These are phyloP conservation scores for Hippopotamyrus pictus DNA, from an alignment of 2,797 vertebrate genomes.

Conservation along the genomic window DNA sequence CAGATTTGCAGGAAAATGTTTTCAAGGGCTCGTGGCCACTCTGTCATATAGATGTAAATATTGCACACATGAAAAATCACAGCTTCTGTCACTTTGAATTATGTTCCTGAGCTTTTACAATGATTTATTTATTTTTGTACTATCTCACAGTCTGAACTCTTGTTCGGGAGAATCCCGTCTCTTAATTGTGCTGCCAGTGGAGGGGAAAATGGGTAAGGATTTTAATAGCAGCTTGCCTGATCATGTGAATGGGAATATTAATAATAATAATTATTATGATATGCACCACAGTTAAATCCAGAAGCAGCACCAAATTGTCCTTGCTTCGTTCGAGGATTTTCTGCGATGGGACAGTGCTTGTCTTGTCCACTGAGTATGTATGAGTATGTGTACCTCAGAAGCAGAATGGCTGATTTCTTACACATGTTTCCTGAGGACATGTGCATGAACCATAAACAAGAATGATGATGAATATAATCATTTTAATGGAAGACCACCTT, in stretches of 20 bases:
- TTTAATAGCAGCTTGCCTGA: constrained; percentile 1
- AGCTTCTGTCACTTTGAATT: constrained; percentile 41
- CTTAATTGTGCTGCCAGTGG: constrained; percentile 13
- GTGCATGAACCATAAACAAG: constrained; percentile 50
- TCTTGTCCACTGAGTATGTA: constrained; percentile 13
- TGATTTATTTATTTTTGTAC: constrained; percentile 62
- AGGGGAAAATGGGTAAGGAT: constrained; percentile 23
- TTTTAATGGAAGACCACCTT: constrained; percentile 43
- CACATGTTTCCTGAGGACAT: constrained; percentile 14
- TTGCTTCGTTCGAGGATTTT: constrained; percentile 54
- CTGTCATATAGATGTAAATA: constrained; percentile 58
- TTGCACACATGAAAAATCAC: constrained; percentile 39
- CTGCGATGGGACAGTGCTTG: constrained; percentile 36
- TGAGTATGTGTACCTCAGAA: constrained; percentile 18
- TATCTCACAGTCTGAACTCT: constrained; percentile 32
- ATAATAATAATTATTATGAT: background rate
- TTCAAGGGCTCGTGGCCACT: constrained; percentile 44
- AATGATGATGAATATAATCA: constrained; percentile 33
- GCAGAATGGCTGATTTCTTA: constrained; percentile 19
- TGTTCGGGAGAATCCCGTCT: background rate
- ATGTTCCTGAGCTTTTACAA: constrained; percentile 41
- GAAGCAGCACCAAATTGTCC: constrained; percentile 29
- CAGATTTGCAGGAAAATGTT: constrained; percentile 52
- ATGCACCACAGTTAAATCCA: constrained; percentile 1
- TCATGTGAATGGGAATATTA: constrained; percentile 4